Conservation (phyloP, 2,888 invertebrate species). For the Matsumyia berberina region DNA sequence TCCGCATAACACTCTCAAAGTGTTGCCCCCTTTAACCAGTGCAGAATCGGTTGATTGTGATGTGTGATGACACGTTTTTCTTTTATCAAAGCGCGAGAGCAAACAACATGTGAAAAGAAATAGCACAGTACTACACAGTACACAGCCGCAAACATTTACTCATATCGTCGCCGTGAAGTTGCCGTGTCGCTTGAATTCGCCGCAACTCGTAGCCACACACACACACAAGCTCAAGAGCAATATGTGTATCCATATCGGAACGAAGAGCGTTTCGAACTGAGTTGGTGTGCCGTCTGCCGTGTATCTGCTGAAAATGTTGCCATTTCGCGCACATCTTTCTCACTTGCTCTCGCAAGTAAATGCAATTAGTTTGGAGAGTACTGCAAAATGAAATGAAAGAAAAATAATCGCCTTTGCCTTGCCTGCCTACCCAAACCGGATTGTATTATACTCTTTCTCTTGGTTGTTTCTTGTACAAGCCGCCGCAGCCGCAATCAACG, state of each 20-base stretch:
- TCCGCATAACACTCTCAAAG: not conserved
- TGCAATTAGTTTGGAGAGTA: not conserved
- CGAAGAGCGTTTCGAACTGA: not conserved
- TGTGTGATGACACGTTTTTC: conserved; percentile 45
- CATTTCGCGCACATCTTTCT: not conserved
- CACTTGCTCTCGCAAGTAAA: conserved; percentile 7
- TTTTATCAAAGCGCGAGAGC: conserved; percentile 8
- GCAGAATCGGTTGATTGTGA: conserved; percentile 24
- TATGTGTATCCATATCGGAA: conserved; percentile 5
- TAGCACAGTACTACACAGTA: not conserved
- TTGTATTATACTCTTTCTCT: conserved; percentile 9
- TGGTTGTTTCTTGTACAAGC: not conserved
- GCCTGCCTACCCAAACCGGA: conserved; percentile 15
- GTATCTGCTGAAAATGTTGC: too few species aligned
- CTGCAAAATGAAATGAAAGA: not conserved
- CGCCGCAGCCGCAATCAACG: conserved; percentile 1
- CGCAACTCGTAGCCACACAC: conserved; percentile 5
- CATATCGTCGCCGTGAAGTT: conserved; percentile 1
- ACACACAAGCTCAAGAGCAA: not conserved
- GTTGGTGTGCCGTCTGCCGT: too few species aligned
- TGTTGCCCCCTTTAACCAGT: conserved; percentile 1
- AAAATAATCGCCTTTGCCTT: not conserved
- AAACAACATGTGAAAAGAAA: conserved; percentile 3
- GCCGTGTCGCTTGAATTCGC: conserved; percentile 54
- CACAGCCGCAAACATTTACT: not conserved